Percentiles rank a stretch among this genome's conserved stretches.
Evolutionary conservation across 2,797 vertebrate species (phyloP).

Genomic region (Salmo trutta): DNA sequence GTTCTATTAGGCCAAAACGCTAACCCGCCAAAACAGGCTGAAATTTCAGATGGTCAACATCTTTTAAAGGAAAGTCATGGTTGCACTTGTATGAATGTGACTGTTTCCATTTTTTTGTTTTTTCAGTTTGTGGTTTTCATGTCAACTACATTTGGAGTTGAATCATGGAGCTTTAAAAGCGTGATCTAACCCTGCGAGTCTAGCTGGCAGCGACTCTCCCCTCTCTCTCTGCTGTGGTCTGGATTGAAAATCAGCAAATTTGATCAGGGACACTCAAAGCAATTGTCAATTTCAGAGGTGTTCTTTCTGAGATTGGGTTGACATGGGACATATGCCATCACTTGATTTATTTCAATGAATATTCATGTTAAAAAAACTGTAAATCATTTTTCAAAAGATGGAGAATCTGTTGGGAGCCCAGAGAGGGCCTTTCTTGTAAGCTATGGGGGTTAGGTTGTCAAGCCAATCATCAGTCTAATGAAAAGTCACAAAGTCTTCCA

Average conservation of each 20-base stretch:
- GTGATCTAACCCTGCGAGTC: slow-evolving; percentile 55
- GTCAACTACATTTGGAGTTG: slow-evolving; percentile 63
- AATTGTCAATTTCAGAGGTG: slow-evolving; percentile 50
- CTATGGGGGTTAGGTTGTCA: slow-evolving; percentile 32
- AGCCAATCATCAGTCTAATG: slow-evolving; percentile 36
- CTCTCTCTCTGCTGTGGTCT: slow-evolving; percentile 57
- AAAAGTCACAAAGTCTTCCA: slow-evolving; percentile 34
- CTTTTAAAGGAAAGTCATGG: neutral
- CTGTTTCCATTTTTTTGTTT: slow-evolving; percentile 11
- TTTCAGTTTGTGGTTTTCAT: slow-evolving; percentile 40
- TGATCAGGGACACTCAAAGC: slow-evolving; percentile 57
- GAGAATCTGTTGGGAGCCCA: slow-evolving; percentile 28
- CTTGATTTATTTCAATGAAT: slow-evolving; percentile 47
- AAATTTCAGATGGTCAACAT: no score
- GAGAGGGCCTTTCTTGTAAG: slow-evolving; percentile 34
- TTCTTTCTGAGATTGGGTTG: slow-evolving; percentile 40
- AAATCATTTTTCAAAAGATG: slow-evolving; percentile 25
- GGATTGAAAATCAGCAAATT: slow-evolving; percentile 55
- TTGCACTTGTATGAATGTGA: neutral
- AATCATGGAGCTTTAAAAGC: slow-evolving; percentile 59
- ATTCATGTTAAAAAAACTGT: slow-evolving; percentile 33
- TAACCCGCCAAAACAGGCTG: no score
- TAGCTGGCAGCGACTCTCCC: slow-evolving; percentile 56
- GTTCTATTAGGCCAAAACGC: no score
- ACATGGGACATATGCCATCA: slow-evolving; percentile 49